Base-by-base conservation (phyloP, 2,888 invertebrate species). In the Nymphalis polychloros region DNA sequence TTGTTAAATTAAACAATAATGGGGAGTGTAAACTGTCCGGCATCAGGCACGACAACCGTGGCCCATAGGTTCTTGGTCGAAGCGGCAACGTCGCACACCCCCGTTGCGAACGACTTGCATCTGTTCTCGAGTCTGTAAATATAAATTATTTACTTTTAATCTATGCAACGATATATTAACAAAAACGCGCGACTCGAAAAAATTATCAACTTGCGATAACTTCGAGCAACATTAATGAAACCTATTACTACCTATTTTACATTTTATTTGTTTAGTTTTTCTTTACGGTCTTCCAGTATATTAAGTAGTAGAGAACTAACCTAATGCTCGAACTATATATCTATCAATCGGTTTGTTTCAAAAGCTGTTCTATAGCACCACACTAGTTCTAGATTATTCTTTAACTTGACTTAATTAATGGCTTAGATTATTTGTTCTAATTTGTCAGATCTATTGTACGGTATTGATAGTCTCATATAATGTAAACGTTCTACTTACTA, bases 201-300 rank as follows among this genome's bases (percentile, higher is more conserved):
- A n/a, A n/a, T n/a, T n/a, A n/a, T n/a, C n/a, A n/a, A n/a, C n/a
- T n/a, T n/a, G n/a, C n/a, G n/a, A n/a, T n/a, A n/a, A 41, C 13
- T 41, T 41, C 0, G 41, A 13, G 41, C 41, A 4, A 13, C 4
- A 41, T 35, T 41, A 41, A 31, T 10, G 16, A 57, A 8, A 57
- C n/a, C n/a, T 10, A 41, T 35, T n/a, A 13, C 19, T 13, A 10
- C 16, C 5, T 7, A 49, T 49, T n/a, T 57, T 10, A 41, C 8
- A 19, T 41, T 41, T 41, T 41, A 19, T 41, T 57, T 55, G 27
- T 67, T 77, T 76, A 75, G 68, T 81, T 88, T 88, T 57, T 79
- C 78, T 84, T 87, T 85, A 82, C 81, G 75, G 90, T 90, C 90
- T 91, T 90, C 90, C 90, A 90, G 77, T 90, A 87, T 79, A 77